Conservation (phyloP, 2,888 invertebrate species). For the Tromatobia lineatoria region DNA sequence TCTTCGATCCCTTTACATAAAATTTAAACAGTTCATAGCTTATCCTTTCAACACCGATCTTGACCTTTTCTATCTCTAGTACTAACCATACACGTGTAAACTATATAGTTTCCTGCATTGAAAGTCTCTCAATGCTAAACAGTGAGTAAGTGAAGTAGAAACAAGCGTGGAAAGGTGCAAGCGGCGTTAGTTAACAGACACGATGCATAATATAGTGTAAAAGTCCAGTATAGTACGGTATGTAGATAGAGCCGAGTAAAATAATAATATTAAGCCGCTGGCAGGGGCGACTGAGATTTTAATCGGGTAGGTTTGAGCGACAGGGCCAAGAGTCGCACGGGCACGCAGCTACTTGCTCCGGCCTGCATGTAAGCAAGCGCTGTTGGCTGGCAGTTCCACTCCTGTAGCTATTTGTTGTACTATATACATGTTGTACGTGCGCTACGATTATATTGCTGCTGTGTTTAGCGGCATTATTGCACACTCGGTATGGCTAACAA, state of each 20-base stretch:
- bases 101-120: background rate
- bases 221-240: slow-evolving; percentile 32
- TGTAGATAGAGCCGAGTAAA: slow-evolving; percentile 74
- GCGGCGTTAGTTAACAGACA: slow-evolving; percentile 8
- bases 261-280: slow-evolving; percentile 80
- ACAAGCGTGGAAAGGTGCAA: slow-evolving; percentile 19
- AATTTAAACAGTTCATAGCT: too few relatives aligned
- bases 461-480: slow-evolving; percentile 31
- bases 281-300: slow-evolving; percentile 76
- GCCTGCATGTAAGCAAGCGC: slow-evolving; percentile 27
- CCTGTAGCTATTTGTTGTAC: slow-evolving; percentile 26
- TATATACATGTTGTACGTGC: background rate
- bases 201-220: slow-evolving; percentile 35
- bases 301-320: slow-evolving; percentile 80
- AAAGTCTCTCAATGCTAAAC: background rate
- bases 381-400: background rate
- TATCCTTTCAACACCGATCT: too few relatives aligned
- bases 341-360: slow-evolving; percentile 74
- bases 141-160: background rate
- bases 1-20: too few relatives aligned
- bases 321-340: slow-evolving; percentile 72
- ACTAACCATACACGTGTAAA: background rate
- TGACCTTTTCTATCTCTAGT: background rate
- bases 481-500: slow-evolving; percentile 37
- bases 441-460: slow-evolving; percentile 26